Percentiles rank a stretch among this genome's conserved stretches.
phyloP scores from a whole-genome alignment of 2,797 vertebrate species.

The Sebastes taczanowskii region DNA sequence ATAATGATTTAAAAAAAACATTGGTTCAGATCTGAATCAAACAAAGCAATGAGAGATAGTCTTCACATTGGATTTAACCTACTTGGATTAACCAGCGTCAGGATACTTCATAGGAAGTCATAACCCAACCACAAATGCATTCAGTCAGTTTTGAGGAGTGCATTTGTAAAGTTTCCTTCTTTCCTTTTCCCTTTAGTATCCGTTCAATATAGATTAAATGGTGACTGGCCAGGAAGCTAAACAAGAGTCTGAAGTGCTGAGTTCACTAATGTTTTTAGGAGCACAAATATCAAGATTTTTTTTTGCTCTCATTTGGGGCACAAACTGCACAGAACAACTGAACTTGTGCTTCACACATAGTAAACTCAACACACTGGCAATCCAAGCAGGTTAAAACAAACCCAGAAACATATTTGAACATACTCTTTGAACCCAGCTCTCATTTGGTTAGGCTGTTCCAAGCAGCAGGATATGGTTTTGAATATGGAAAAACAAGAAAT shows the following conservation, averaged over 20 bases:
- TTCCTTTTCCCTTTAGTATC: conserved; percentile 14
- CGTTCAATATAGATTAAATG: background rate
- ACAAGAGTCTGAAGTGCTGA: background rate
- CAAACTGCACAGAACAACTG: background rate
- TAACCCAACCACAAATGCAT: background rate
- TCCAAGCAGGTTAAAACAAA: conserved; percentile 4
- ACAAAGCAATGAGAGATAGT: background rate
- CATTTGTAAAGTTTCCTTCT: background rate
- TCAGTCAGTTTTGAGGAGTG: background rate
- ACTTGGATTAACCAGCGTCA: background rate
- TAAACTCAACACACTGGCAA: background rate
- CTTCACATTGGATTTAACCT: background rate
- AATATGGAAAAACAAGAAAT: background rate
- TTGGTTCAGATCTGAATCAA: conserved; percentile 7
- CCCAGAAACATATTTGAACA: background rate
- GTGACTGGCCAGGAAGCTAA: background rate
- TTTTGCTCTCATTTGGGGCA: background rate
- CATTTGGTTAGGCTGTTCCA: conserved; percentile 37
- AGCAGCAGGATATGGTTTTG: conserved; percentile 28
- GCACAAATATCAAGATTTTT: background rate
- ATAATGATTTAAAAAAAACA: background rate
- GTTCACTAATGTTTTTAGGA: background rate
- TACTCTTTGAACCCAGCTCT: conserved; percentile 20
- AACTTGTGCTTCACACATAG: background rate
- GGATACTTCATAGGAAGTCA: background rate